Percentiles rank a stretch among this genome's conserved stretches.
These are phyloP conservation scores for Pachycephus smyrnensis DNA, from an alignment of 2,888 invertebrate species.

Conservation along the genomic window DNA sequence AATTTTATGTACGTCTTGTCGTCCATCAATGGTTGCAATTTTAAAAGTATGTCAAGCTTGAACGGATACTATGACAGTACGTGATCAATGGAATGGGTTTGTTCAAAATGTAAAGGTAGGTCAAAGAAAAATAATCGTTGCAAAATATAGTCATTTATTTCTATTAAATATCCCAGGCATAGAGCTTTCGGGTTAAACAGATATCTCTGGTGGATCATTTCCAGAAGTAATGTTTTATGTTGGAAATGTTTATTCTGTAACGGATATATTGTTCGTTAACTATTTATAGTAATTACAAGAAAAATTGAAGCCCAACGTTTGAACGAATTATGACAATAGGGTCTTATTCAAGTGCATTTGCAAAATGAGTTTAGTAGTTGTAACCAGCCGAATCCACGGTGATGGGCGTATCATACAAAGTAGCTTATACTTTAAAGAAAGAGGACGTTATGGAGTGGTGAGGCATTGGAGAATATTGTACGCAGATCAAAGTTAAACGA, in stretches of 20 bases:
- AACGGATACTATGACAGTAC: neutral
- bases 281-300: neutral
- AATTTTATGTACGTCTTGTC: neutral
- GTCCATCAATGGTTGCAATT: neutral
- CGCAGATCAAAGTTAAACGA: neutral
- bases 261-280: neutral
- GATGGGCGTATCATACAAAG: neutral
- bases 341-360: neutral
- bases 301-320: neutral
- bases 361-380: neutral
- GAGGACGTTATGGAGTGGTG: neutral
- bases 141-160: constrained; percentile 4
- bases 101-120: neutral
- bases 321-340: neutral
- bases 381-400: neutral
- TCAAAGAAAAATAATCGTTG: constrained; percentile 3
- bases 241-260: neutral
- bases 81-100: neutral
- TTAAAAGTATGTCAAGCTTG: neutral
- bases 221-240: neutral
- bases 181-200: neutral
- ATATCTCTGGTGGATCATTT: neutral
- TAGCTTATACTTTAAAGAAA: neutral
- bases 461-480: neutral
- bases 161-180: constrained; percentile 2